Evolutionary conservation across 1,140 invertebrate genomes (phyloP).

Genomic region (Camponotus vicinus): DNA sequence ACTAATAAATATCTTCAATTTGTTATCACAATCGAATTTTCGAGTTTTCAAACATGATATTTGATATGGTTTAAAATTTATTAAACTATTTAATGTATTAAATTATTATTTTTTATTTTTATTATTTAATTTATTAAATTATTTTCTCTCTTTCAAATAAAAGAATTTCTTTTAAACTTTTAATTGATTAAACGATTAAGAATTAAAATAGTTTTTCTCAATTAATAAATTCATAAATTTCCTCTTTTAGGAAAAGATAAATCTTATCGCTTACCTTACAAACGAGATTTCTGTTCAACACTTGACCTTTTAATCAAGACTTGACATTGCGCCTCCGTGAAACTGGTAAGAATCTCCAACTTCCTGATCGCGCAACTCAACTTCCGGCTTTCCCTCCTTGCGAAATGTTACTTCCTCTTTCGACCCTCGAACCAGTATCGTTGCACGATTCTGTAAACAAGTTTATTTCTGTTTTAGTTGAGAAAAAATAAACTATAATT

Average conservation of each 20-base stretch:
- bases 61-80: neutral
- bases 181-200: conserved; percentile 5
- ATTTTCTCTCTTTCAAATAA: neutral
- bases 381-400: conserved; percentile 72
- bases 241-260: neutral
- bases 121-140: neutral
- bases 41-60: neutral
- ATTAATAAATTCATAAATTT: conserved; percentile 19
- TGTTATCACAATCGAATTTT: neutral
- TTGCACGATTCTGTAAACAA: conserved; percentile 53
- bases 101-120: neutral
- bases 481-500: neutral
- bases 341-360: conserved; percentile 37
- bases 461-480: conserved; percentile 15
- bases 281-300: neutral
- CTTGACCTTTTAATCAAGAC: conserved; percentile 51
- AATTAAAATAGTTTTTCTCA: neutral
- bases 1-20: conserved; percentile 32
- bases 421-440: conserved; percentile 21
- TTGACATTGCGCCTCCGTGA: conserved; percentile 69
- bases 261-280: neutral
- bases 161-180: neutral
- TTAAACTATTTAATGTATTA: neutral
- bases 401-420: conserved; percentile 71
- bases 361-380: conserved; percentile 66